Percentiles rank a stretch among this genome's conserved stretches.
phyloP scores from a whole-genome alignment of 1,140 invertebrate genomes.

The Vanessa tameamea region DNA sequence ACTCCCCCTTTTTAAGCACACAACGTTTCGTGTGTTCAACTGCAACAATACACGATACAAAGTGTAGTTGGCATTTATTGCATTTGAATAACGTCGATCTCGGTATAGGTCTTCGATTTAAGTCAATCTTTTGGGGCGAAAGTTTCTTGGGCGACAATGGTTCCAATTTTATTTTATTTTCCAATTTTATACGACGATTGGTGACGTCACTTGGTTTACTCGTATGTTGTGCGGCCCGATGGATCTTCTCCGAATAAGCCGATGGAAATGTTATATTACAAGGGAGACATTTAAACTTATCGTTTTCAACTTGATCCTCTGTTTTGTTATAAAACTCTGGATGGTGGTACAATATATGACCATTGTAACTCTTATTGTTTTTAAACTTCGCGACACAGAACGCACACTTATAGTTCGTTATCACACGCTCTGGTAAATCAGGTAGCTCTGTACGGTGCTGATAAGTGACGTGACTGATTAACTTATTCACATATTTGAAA shows the following conservation, averaged over 20 bases:
- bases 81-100: constrained; percentile 42
- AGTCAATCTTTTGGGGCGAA: background rate
- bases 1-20: constrained; percentile 30
- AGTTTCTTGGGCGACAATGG: background rate
- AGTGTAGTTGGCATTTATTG: constrained; percentile 44
- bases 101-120: constrained; percentile 20
- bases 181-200: background rate
- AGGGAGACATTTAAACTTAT: constrained; percentile 18
- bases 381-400: background rate
- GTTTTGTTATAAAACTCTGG: background rate
- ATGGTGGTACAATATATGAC: constrained; percentile 7
- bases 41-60: constrained; percentile 33
- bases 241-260: constrained; percentile 27
- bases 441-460: background rate
- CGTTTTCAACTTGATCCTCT: background rate
- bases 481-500: constrained; percentile 6
- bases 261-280: constrained; percentile 35
- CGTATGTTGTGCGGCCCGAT: constrained; percentile 23
- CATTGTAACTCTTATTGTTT: constrained; percentile 15
- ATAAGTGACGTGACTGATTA: background rate
- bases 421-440: background rate
- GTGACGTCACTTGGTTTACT: background rate
- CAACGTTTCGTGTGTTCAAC: constrained; percentile 36
- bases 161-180: background rate
- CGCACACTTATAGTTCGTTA: background rate